A percentile compares a stretch with the other conserved stretches of the same genome.
Conservation (phyloP, 2,113 vertebrate genomes). For the Seriola rivoliana region DNA sequence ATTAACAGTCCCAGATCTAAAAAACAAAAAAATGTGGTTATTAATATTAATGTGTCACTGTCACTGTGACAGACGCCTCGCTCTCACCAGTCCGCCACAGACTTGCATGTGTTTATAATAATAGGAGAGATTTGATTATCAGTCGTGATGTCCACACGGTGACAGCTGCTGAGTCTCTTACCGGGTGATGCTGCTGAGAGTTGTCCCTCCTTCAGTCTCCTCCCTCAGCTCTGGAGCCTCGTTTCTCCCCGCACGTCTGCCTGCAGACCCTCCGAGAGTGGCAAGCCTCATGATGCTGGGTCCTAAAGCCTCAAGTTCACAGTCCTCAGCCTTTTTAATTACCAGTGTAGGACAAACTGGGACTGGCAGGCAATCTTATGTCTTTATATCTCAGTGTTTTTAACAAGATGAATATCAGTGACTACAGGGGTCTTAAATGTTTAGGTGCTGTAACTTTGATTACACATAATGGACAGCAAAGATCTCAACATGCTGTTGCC, state of each 20-base stretch:
- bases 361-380: background rate
- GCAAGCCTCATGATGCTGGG: constrained; percentile 13
- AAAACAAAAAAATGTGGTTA: background rate
- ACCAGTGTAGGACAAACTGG: background rate
- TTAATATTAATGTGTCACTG: background rate
- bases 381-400: no score
- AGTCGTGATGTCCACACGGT: background rate
- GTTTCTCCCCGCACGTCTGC: constrained; percentile 50
- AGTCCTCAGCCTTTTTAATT: background rate
- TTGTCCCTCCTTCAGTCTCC: constrained; percentile 22
- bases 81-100: background rate
- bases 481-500: no score
- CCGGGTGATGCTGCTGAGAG: constrained; percentile 40
- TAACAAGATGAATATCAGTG: no score
- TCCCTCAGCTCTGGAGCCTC: constrained; percentile 47
- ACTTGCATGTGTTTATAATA: no score
- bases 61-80: background rate
- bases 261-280: constrained; percentile 21
- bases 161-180: constrained; percentile 46
- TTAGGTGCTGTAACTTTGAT: no score
- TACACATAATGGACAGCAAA: no score
- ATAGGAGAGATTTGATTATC: background rate
- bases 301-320: background rate
- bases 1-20: background rate
- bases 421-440: no score